phyloP scores from a whole-genome alignment of 2,113 vertebrate genomes.

The Esox niger region DNA sequence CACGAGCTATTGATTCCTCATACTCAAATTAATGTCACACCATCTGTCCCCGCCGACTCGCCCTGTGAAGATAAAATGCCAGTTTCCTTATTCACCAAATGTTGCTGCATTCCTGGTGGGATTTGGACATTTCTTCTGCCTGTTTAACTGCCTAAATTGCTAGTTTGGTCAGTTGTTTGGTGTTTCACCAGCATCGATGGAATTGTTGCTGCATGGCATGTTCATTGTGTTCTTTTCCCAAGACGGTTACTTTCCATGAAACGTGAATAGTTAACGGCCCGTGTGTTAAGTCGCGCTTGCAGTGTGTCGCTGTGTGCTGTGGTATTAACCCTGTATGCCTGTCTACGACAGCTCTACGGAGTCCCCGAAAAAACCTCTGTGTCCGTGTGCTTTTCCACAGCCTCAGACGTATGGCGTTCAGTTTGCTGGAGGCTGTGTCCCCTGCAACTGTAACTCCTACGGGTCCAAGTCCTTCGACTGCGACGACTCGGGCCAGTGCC shows the following conservation, averaged over 20 bases:
- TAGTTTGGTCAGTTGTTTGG: no score
- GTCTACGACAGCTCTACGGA: no score
- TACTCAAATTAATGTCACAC: conserved; percentile 14
- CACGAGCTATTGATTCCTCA: conserved; percentile 1
- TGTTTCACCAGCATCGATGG: no score
- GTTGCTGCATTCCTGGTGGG: not conserved
- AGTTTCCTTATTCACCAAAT: not conserved
- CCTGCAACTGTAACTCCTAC: conserved; percentile 96
- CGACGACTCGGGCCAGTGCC: conserved; percentile 85
- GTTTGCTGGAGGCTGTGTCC: conserved; percentile 77
- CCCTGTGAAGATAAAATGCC: not conserved
- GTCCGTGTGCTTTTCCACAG: conserved; percentile 55
- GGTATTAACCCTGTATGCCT: no score
- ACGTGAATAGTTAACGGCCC: no score
- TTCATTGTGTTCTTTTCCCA: no score
- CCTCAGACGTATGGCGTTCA: conserved; percentile 79
- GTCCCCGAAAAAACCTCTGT: no score
- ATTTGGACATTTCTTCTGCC: not conserved
- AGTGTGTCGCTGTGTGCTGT: no score
- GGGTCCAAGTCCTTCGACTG: conserved; percentile 98
- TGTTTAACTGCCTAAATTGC: no score
- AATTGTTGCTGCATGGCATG: no score
- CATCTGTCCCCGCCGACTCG: conserved; percentile 19
- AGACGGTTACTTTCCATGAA: no score
- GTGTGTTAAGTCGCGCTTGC: no score